A percentile compares a stretch with the other conserved stretches of the same genome.
These are phyloP conservation scores for Masticophis lateralis DNA, from an alignment of 2,797 vertebrate genomes.

Conservation along the genomic window DNA sequence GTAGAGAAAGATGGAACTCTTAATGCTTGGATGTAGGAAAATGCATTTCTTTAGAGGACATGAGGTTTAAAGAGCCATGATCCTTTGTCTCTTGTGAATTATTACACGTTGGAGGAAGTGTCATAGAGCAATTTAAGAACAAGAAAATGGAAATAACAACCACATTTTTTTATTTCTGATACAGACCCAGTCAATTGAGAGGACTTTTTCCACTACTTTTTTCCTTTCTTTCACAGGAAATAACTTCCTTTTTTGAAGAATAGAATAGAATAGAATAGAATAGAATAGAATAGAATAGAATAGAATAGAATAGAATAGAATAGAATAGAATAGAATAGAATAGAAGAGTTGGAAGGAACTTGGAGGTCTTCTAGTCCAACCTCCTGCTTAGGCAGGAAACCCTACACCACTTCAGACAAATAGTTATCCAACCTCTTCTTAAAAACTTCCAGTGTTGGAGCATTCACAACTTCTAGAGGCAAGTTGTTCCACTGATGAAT, in stretches of 20 bases:
- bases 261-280: too few species aligned
- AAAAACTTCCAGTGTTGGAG: too few species aligned
- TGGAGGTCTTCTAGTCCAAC: too few species aligned
- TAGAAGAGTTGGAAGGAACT: too few species aligned
- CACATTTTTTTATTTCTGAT: neutral
- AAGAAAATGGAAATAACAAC: neutral
- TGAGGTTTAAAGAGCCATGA: neutral
- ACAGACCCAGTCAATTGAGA: neutral
- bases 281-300: too few species aligned
- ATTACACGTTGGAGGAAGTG: neutral
- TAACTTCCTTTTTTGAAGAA: neutral
- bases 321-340: too few species aligned
- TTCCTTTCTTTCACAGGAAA: neutral
- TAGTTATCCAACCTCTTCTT: too few species aligned
- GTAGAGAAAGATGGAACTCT: neutral
- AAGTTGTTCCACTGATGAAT: too few species aligned
- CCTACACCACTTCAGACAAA: too few species aligned
- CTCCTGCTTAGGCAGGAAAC: too few species aligned
- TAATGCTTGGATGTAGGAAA: neutral
- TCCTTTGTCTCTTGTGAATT: neutral
- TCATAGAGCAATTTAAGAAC: neutral
- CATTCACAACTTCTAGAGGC: too few species aligned
- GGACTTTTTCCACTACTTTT: neutral
- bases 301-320: too few species aligned
- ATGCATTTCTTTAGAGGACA: neutral